Percentiles rank a stretch among this genome's conserved stretches.
Conservation (phyloP, 2,113 vertebrate species). For the Boleophthalmus pectinirostris region DNA sequence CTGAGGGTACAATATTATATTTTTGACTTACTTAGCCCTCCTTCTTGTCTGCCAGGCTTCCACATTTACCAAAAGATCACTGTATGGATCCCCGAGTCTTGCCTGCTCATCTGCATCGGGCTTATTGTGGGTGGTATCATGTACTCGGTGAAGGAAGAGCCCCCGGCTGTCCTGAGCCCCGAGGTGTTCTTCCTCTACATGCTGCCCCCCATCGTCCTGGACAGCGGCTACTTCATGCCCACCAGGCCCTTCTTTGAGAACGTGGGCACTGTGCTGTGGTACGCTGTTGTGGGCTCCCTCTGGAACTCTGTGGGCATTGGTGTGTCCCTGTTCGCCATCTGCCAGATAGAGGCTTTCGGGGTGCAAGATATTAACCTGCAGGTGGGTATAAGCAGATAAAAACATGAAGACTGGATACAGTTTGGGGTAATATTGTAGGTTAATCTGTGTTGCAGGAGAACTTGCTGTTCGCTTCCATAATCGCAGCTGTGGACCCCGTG, state of each 20-base stretch:
- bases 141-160: conserved; percentile 88
- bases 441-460: conserved; percentile 78
- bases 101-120: conserved; percentile 92
- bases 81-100: conserved; percentile 92
- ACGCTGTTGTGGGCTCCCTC: conserved; percentile 90
- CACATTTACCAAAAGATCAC: conserved; percentile 94
- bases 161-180: conserved; percentile 90
- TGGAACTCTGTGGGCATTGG: conserved; percentile 97
- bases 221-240: conserved; percentile 97
- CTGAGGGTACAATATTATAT: too few species aligned
- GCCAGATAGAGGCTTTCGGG: conserved; percentile 91
- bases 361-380: conserved; percentile 89
- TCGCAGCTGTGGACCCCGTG: conserved; percentile 96
- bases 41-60: conserved; percentile 81
- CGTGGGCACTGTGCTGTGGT: conserved; percentile 94
- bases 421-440: not conserved
- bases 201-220: conserved; percentile 92
- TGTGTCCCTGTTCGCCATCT: conserved; percentile 91
- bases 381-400: not conserved
- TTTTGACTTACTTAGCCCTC: not conserved
- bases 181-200: conserved; percentile 97
- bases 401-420: not conserved
- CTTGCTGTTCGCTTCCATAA: conserved; percentile 91
- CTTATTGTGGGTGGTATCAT: conserved; percentile 94
- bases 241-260: conserved; percentile 96